These are phyloP conservation scores for Glomeris maerens DNA, from an alignment of 1,140 invertebrate species.

Conservation along the genomic window DNA sequence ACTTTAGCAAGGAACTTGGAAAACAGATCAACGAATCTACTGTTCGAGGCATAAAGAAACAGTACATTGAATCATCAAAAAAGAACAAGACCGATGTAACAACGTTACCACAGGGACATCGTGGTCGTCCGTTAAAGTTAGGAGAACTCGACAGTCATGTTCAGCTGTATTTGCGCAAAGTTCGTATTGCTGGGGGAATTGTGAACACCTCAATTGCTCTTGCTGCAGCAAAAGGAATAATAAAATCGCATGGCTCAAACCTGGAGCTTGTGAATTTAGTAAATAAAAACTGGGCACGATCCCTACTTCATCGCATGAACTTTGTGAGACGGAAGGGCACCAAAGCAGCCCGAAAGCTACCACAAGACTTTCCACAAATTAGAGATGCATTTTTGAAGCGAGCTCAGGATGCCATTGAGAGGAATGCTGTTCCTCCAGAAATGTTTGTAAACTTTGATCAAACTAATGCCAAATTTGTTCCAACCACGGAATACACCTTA, in stretches of 20 bases:
- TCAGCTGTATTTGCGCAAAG: neutral
- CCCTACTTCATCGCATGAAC: neutral
- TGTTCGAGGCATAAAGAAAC: neutral
- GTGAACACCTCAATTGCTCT: neutral
- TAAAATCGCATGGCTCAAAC: neutral
- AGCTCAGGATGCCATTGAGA: too few species aligned
- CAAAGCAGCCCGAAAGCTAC: too few species aligned
- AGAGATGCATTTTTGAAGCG: too few species aligned
- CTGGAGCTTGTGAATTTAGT: too few species aligned
- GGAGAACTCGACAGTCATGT: neutral
- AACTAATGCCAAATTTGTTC: too few species aligned
- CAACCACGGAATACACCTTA: too few species aligned
- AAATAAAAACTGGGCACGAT: neutral
- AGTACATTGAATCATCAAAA: neutral
- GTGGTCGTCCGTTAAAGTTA: neutral
- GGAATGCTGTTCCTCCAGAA: neutral
- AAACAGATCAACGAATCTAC: neutral
- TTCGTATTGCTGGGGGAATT: neutral
- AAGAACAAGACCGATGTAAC: neutral
- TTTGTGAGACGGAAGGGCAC: too few species aligned
- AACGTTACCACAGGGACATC: neutral
- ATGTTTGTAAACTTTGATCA: constrained; percentile 1
- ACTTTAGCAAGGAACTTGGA: neutral
- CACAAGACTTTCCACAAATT: too few species aligned
- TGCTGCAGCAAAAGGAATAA: neutral